phyloP scores from a whole-genome alignment of 2,113 vertebrate genomes.

The Cnemophilus loriae region DNA sequence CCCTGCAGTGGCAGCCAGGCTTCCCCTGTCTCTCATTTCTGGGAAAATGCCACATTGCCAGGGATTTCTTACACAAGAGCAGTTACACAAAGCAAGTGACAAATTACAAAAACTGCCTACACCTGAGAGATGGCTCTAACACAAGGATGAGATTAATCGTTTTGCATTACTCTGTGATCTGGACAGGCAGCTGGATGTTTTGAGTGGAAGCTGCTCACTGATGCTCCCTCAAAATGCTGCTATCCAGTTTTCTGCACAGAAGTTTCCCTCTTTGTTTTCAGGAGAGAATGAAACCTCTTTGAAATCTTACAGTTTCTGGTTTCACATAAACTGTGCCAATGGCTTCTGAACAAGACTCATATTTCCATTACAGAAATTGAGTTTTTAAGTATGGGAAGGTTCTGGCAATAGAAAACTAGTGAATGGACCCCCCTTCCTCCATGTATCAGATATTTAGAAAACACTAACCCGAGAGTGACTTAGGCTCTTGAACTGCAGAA shows the following conservation, averaged over 20 bases:
- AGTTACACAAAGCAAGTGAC: neutral
- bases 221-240: neutral
- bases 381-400: neutral
- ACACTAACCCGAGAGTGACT: neutral
- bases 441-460: neutral
- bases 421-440: neutral
- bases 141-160: neutral
- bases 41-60: neutral
- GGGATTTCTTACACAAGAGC: neutral
- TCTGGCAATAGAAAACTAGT: neutral
- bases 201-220: neutral
- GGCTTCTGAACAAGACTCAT: neutral
- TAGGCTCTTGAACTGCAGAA: neutral
- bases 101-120: neutral
- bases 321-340: neutral
- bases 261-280: neutral
- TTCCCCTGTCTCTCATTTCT: neutral
- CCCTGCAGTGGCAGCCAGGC: neutral
- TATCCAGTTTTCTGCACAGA: neutral
- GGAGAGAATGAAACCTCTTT: neutral
- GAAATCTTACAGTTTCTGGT: conserved; percentile 8
- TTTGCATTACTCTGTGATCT: neutral
- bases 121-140: neutral
- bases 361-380: neutral
- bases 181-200: neutral